phyloP scores from a whole-genome alignment of 2,797 vertebrate genomes.

The Masticophis lateralis region DNA sequence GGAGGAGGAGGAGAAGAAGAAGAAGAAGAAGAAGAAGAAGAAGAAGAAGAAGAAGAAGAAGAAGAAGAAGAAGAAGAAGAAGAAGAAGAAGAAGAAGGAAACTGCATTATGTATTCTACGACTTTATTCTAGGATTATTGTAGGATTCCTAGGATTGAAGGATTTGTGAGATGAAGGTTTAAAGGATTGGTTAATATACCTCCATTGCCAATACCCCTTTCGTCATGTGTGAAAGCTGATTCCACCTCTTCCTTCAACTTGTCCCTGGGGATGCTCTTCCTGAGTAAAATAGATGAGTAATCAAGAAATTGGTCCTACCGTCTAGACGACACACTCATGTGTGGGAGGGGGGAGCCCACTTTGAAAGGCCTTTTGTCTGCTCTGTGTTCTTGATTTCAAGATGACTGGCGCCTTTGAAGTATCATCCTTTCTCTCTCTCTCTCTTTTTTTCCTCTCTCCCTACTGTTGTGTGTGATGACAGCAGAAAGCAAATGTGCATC shows the following conservation, averaged over 20 bases:
- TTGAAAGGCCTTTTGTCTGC: conserved; percentile 30
- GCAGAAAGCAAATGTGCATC: conserved; percentile 35
- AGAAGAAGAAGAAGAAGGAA: background rate
- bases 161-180: background rate
- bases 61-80: too few relatives aligned
- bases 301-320: background rate
- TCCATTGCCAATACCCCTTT: background rate
- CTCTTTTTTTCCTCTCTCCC: background rate
- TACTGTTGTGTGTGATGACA: conserved; percentile 31
- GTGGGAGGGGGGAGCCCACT: background rate
- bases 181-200: background rate
- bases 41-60: too few relatives aligned
- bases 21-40: too few relatives aligned
- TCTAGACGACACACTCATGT: background rate
- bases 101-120: background rate
- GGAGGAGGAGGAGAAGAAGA: too few relatives aligned
- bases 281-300: background rate
- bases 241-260: background rate
- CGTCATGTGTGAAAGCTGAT: background rate
- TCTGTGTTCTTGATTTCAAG: conserved; percentile 27
- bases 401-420: conserved; percentile 40
- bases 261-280: background rate
- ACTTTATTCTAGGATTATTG: background rate
- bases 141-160: background rate
- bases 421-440: conserved; percentile 3